Evolutionary conservation across 2,113 vertebrate genomes (phyloP).

Genomic region (Microtus richardsoni): DNA sequence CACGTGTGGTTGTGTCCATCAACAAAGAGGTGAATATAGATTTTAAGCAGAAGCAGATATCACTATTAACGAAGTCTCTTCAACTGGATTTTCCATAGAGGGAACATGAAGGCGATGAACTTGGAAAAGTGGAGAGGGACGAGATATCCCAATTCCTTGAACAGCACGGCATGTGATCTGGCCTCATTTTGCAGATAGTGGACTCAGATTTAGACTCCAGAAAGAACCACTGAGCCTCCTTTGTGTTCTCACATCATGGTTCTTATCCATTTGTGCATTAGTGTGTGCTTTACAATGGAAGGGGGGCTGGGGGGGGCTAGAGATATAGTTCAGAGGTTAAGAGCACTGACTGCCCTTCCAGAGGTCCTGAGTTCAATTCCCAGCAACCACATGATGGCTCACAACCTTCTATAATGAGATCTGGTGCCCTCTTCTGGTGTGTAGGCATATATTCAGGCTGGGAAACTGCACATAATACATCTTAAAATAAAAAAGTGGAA

Average conservation of each 20-base stretch:
- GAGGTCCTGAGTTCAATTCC: too few relatives aligned
- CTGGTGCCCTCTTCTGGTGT: too few relatives aligned
- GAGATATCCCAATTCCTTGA: neutral
- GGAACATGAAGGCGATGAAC: neutral
- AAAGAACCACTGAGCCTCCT: neutral
- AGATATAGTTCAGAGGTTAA: too few relatives aligned
- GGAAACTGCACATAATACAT: too few relatives aligned
- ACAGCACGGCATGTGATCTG: neutral
- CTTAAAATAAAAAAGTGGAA: neutral
- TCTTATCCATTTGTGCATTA: neutral
- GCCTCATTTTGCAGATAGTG: neutral
- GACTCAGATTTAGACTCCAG: neutral
- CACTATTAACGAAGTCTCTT: neutral
- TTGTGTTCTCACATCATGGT: neutral
- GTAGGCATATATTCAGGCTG: too few relatives aligned
- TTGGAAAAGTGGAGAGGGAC: neutral
- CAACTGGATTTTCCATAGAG: neutral
- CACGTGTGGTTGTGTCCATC: accelerated
- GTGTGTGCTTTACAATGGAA: neutral
- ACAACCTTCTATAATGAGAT: too few relatives aligned
- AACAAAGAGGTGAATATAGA: neutral
- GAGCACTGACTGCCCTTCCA: too few relatives aligned
- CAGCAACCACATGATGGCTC: too few relatives aligned
- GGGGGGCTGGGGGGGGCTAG: too few relatives aligned
- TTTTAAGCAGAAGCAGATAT: neutral